Evolutionary conservation across 2,113 vertebrate species (phyloP).

Genomic region (Numenius arquata): DNA sequence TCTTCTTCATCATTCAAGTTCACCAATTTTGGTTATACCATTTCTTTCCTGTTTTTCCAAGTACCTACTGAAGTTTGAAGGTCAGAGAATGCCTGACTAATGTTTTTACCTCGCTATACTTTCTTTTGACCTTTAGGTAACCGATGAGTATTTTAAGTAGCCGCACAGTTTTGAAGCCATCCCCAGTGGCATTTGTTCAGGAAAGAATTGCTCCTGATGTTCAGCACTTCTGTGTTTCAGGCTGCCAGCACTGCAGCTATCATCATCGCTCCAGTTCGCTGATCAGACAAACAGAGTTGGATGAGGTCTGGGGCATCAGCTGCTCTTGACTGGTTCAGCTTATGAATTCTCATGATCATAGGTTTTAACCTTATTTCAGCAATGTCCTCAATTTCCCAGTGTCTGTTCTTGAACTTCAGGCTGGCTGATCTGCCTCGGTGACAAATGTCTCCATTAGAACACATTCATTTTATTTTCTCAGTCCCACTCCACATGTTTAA

Average conservation of each 20-base stretch:
- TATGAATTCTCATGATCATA: not conserved
- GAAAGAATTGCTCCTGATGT: not conserved
- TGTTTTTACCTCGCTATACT: not conserved
- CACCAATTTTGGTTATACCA: not conserved
- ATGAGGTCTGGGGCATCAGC: not conserved
- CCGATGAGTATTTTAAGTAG: not conserved
- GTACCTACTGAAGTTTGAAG: not conserved
- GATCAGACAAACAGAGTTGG: not conserved
- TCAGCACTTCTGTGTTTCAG: not conserved
- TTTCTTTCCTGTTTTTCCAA: not conserved
- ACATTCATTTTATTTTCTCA: constrained; percentile 43
- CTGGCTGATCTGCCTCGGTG: not conserved
- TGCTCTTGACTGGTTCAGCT: not conserved
- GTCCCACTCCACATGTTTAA: constrained; percentile 4
- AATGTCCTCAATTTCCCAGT: not conserved
- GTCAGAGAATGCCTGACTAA: not conserved
- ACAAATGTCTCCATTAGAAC: constrained; percentile 19
- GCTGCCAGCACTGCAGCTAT: not conserved
- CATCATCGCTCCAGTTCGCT: not conserved
- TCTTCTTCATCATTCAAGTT: not conserved
- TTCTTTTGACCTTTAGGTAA: constrained; percentile 5
- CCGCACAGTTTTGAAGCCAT: not conserved
- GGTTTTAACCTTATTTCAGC: not conserved
- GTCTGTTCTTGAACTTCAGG: not conserved
- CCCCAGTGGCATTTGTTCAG: not conserved